phyloP scores from a whole-genome alignment of 2,888 invertebrate species.

The Ophion ellenae region DNA sequence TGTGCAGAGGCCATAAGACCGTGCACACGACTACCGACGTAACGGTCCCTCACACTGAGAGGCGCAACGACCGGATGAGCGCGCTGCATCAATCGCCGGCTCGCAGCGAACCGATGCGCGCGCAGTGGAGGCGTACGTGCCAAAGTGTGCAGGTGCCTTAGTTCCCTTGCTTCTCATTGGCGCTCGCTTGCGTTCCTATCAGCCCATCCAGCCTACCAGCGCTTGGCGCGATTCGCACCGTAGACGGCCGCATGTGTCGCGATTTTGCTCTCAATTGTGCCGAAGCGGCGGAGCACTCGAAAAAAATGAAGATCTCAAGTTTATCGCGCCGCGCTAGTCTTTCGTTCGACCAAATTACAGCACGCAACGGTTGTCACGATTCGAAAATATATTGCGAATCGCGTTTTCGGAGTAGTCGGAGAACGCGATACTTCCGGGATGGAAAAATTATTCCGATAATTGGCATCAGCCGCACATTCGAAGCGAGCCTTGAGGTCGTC shows the following conservation, averaged over 20 bases:
- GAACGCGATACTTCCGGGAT: constrained; percentile 24
- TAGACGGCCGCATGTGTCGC: not conserved
- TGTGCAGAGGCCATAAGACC: too few relatives aligned
- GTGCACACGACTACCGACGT: not conserved
- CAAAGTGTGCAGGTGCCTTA: too few relatives aligned
- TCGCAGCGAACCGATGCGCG: not conserved
- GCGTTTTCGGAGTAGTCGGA: constrained; percentile 8
- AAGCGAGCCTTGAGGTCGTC: constrained; percentile 16
- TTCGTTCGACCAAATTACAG: constrained; percentile 2
- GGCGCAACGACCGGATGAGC: not conserved
- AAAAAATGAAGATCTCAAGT: not conserved
- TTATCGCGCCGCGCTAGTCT: not conserved
- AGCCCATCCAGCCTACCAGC: too few relatives aligned
- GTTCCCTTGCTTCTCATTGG: too few relatives aligned
- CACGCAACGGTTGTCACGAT: not conserved
- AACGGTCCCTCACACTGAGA: not conserved
- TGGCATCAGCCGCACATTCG: not conserved
- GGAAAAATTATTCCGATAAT: not conserved
- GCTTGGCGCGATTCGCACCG: not conserved
- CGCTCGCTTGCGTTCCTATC: too few relatives aligned
- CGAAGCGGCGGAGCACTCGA: not conserved
- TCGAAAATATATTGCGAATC: not conserved
- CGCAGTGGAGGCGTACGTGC: too few relatives aligned
- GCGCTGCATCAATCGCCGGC: not conserved
- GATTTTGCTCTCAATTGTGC: not conserved